Evolutionary conservation across 2,797 vertebrate species (phyloP).

Genomic region (Melanotaenia boesemani): DNA sequence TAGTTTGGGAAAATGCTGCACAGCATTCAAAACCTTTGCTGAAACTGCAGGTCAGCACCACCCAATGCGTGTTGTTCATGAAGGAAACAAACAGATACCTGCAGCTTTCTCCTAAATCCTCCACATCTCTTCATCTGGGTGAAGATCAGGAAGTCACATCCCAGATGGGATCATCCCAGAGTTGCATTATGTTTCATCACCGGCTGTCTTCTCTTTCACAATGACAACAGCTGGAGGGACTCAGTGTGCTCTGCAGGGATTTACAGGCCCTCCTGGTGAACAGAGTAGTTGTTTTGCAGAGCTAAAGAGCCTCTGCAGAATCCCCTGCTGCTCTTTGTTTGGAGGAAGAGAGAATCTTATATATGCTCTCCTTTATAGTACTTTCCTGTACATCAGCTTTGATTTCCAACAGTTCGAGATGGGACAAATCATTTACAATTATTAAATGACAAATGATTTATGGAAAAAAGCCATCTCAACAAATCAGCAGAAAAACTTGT

Average conservation of each 20-base stretch:
- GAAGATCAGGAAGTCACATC: constrained; percentile 23
- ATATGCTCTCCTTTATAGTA: background rate
- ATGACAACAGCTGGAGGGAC: constrained; percentile 56
- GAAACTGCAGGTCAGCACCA: background rate
- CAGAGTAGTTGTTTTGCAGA: constrained; percentile 21
- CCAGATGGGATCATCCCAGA: constrained; percentile 27
- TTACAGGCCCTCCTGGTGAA: constrained; percentile 30
- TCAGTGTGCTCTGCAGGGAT: constrained; percentile 32
- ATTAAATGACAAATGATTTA: no score
- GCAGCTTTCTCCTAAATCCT: constrained; percentile 10
- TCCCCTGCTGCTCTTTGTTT: constrained; percentile 6
- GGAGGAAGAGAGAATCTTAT: background rate
- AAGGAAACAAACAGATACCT: constrained; percentile 8
- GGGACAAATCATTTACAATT: no score
- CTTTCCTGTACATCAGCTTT: constrained; percentile 9
- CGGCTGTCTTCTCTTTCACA: constrained; percentile 29
- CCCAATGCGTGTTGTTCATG: background rate
- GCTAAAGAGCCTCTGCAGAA: constrained; percentile 8
- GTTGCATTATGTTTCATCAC: constrained; percentile 71
- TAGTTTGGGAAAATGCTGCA: background rate
- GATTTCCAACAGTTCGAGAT: background rate
- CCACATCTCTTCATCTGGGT: constrained; percentile 14
- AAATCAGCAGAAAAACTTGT: no score
- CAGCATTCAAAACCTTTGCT: background rate
- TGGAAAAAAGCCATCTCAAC: no score